phyloP scores from a whole-genome alignment of 2,888 invertebrate species.

The Dione vanillae region DNA sequence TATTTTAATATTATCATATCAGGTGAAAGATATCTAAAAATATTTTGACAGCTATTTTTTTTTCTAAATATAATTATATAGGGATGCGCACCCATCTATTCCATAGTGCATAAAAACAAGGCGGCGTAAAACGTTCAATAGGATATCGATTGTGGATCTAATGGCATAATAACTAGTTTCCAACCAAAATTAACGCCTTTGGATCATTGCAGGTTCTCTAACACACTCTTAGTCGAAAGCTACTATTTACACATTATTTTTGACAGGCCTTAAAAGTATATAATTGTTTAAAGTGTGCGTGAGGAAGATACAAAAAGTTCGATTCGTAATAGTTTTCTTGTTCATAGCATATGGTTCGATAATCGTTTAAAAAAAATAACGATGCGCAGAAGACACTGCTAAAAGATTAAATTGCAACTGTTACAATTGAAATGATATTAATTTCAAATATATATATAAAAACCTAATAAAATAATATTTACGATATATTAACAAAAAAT shows the following conservation, averaged over 20 bases:
- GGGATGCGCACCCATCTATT: slow-evolving; percentile 56
- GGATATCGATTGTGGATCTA: slow-evolving; percentile 79
- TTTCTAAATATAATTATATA: slow-evolving; percentile 70
- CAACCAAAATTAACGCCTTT: slow-evolving; percentile 78
- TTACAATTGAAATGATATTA: neutral
- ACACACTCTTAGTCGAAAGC: slow-evolving; percentile 64
- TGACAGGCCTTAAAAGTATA: slow-evolving; percentile 79
- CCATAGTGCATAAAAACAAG: slow-evolving; percentile 55
- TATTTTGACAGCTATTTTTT: slow-evolving; percentile 72
- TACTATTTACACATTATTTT: slow-evolving; percentile 82
- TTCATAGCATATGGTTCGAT: slow-evolving; percentile 55
- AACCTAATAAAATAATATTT: neutral
- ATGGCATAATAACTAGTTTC: slow-evolving; percentile 79
- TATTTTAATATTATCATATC: neutral
- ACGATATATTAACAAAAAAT: too few species aligned
- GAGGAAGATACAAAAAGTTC: slow-evolving; percentile 65
- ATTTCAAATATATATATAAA: neutral
- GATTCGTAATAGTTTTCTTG: slow-evolving; percentile 71
- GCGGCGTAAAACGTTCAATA: slow-evolving; percentile 71
- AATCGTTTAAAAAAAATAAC: slow-evolving; percentile 33
- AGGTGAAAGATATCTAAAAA: slow-evolving; percentile 50
- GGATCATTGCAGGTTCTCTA: slow-evolving; percentile 62
- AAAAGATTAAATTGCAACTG: neutral
- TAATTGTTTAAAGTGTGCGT: slow-evolving; percentile 77
- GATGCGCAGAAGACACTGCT: slow-evolving; percentile 21